These are phyloP conservation scores for Diacarnus erythraeanus DNA, from an alignment of 37 sponge, comb jelly and placozoan species.

Conservation along the genomic window DNA sequence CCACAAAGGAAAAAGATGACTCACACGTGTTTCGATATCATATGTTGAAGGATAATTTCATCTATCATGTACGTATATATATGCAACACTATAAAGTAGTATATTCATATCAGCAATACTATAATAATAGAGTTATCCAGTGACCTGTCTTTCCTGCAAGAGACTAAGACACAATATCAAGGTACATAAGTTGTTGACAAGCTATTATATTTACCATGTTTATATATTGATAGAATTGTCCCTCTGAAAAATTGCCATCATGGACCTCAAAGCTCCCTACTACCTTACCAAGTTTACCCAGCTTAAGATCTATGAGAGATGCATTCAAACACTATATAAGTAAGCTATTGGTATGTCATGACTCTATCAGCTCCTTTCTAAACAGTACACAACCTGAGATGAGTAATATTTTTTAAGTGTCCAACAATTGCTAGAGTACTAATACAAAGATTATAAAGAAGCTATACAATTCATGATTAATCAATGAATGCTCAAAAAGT, in stretches of 20 bases:
- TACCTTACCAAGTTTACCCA: neutral
- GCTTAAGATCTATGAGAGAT: neutral
- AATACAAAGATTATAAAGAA: no score
- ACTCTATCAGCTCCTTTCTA: neutral
- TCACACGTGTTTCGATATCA: neutral
- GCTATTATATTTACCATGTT: neutral
- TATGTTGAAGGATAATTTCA: neutral
- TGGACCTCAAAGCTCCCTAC: neutral
- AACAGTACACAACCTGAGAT: neutral
- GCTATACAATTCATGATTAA: no score
- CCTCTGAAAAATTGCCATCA: neutral
- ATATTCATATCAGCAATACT: neutral
- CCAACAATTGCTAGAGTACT: no score
- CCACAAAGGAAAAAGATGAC: no score
- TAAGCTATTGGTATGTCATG: neutral
- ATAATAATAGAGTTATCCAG: constrained; percentile 6
- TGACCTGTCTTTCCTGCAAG: constrained; percentile 22
- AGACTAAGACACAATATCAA: constrained; percentile 3
- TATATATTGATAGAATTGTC: constrained; percentile 2
- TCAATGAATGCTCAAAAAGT: no score
- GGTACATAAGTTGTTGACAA: constrained; percentile 6
- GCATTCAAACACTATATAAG: neutral
- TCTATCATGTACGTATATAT: neutral
- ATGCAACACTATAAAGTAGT: neutral
- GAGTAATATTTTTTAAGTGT: no score